Evolutionary conservation across 2,113 vertebrate species (phyloP).

Genomic region (Caretta caretta): DNA sequence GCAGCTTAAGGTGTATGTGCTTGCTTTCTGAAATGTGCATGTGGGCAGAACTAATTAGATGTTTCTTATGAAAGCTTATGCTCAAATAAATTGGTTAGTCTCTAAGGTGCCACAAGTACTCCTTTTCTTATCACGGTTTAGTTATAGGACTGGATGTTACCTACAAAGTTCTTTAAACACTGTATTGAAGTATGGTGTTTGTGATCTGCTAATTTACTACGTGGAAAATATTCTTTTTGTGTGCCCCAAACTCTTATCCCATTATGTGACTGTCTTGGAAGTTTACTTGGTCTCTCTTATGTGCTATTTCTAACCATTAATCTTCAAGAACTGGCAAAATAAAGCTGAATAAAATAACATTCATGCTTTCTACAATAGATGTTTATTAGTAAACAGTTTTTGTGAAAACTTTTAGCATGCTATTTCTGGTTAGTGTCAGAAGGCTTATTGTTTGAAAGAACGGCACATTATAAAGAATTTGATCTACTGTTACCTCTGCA

Average conservation of each 20-base stretch:
- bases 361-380: neutral
- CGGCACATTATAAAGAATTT: neutral
- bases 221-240: neutral
- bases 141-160: slow-evolving; percentile 1
- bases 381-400: slow-evolving; percentile 16
- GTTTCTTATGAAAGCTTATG: neutral
- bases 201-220: neutral
- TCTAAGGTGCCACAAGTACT: no score
- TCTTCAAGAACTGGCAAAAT: neutral
- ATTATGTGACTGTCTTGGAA: neutral
- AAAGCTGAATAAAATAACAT: neutral
- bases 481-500: neutral
- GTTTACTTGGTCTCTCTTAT: neutral
- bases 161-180: neutral
- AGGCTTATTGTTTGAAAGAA: neutral
- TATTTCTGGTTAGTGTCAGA: neutral
- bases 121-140: neutral
- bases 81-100: no score
- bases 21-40: slow-evolving; percentile 11
- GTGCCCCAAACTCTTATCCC: neutral
- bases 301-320: neutral
- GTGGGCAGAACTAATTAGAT: slow-evolving; percentile 38
- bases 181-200: neutral
- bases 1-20: slow-evolving; percentile 22
- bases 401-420: neutral